Evolutionary conservation across 2,888 invertebrate genomes (phyloP).

Genomic region (Cerceris rybyensis): DNA sequence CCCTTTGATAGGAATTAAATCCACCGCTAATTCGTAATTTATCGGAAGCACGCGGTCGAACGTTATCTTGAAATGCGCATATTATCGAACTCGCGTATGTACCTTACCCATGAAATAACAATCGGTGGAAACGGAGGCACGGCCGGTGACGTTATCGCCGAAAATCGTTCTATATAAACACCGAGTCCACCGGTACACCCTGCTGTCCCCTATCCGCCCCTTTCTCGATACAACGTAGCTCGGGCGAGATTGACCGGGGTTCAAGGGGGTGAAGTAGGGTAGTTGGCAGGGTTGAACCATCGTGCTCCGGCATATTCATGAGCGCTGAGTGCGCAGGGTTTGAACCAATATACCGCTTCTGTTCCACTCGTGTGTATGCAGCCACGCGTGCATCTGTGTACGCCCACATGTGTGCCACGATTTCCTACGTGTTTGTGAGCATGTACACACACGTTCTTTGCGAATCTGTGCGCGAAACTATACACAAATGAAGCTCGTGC

Average conservation of each 20-base stretch:
- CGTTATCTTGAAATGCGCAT: constrained; percentile 40
- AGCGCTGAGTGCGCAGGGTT: constrained; percentile 78
- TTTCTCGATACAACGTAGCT: constrained; percentile 71
- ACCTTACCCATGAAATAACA: constrained; percentile 52
- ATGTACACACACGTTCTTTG: not conserved
- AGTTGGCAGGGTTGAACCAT: constrained; percentile 70
- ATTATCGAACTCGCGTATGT: constrained; percentile 38
- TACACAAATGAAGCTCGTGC: not conserved
- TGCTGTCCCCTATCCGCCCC: constrained; percentile 49
- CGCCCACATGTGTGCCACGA: constrained; percentile 19
- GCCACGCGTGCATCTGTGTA: constrained; percentile 49
- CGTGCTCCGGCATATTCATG: constrained; percentile 78
- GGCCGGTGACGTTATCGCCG: constrained; percentile 64
- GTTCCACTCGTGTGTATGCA: constrained; percentile 47
- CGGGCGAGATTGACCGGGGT: constrained; percentile 72
- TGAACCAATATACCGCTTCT: constrained; percentile 75
- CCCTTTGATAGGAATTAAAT: constrained; percentile 2
- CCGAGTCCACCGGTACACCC: constrained; percentile 43
- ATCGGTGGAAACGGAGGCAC: constrained; percentile 61
- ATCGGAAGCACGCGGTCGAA: constrained; percentile 14
- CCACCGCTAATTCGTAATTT: constrained; percentile 17
- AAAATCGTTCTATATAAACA: constrained; percentile 69
- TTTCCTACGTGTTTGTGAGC: constrained; percentile 4
- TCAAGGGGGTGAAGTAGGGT: constrained; percentile 66
- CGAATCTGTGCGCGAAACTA: not conserved